Evolutionary conservation across 2,113 vertebrate genomes (phyloP), one percentile per base, ranked within the genome.

Genomic region (Cinclus mexicanus): DNA sequence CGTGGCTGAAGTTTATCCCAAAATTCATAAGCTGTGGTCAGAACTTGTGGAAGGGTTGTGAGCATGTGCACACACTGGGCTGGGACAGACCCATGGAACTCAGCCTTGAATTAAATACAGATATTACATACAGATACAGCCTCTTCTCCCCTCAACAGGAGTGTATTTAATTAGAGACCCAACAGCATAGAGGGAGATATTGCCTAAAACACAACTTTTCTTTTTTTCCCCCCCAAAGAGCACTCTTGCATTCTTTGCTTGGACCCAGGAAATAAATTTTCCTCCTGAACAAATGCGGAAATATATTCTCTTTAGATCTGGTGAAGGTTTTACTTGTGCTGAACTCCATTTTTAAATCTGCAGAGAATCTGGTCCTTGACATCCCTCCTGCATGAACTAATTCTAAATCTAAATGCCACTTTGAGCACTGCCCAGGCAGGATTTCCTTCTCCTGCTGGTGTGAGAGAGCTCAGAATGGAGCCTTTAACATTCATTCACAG

Each of bases 361-460:
- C 12, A 8, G 15, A n/a, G 22, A 69, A 4, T 61, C 39, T 56
- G 41, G 26, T 57, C 3, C 2, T 10, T 35, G 28, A 14, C 20
- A 46, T 21, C 31, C 35, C 25, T 71, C 33, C 70, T 29, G 33
- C 8, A 7, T 12, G 22, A 7, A 14, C 31, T 24, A 50, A 68
- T 67, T 41, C 39, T 37, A 37, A 37, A 69, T 39, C 37, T 25
- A 19, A 74, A 64, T 11, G 25, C 9, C 28, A 39, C 37, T n/a
- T 33, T 42, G 70, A 67, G 70, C 50, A 11, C 14, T 29, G 46
- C 11, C 50, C 3, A 0, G 7, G 75, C 0, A 2, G 22, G 35
- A 46, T 85, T 88, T 76, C n/a, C 25, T 39, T 7, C 33, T 81
- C 19, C 42, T 2, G 4, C 65, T 49, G 44, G 5, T 8, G 12